phyloP scores from a whole-genome alignment of 2,888 invertebrate genomes.

The Hirtodrosophila cameraria region DNA sequence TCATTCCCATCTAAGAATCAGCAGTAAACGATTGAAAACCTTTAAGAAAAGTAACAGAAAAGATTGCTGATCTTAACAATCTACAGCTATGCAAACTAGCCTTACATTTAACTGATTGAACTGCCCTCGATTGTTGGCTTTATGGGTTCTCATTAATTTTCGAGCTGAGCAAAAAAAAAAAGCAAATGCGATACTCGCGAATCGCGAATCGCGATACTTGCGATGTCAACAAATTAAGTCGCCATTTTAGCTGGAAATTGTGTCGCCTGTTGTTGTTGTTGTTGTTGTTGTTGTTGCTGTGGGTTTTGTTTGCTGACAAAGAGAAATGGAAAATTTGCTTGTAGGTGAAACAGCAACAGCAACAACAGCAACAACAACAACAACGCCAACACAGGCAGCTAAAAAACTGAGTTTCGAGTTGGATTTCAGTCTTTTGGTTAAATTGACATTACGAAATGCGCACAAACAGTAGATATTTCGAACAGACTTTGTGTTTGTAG shows the following conservation, averaged over 20 bases:
- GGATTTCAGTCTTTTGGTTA: conserved; percentile 10
- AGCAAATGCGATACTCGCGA: conserved; percentile 54
- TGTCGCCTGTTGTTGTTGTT: conserved; percentile 45
- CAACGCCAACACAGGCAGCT: conserved; percentile 17
- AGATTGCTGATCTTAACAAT: neutral
- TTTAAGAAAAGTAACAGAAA: too few species aligned
- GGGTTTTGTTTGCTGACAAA: too few species aligned
- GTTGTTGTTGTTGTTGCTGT: conserved; percentile 24
- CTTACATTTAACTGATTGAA: conserved; percentile 6
- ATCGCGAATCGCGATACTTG: too few species aligned
- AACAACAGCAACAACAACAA: conserved; percentile 5
- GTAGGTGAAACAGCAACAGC: conserved; percentile 42
- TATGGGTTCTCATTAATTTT: conserved; percentile 63
- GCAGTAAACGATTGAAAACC: neutral
- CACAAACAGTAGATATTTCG: conserved; percentile 32
- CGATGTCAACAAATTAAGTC: conserved; percentile 70
- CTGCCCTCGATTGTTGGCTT: conserved; percentile 39
- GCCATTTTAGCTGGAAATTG: conserved; percentile 76
- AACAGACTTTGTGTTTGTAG: conserved; percentile 42
- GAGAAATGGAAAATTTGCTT: conserved; percentile 49
- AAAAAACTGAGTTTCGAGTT: conserved; percentile 16
- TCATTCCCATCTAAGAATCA: neutral
- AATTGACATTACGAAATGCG: conserved; percentile 61
- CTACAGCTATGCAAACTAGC: neutral
- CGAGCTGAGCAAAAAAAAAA: conserved; percentile 34